These are phyloP conservation scores for Cinara cedri DNA, from an alignment of 2,888 invertebrate species.

Conservation along the genomic window DNA sequence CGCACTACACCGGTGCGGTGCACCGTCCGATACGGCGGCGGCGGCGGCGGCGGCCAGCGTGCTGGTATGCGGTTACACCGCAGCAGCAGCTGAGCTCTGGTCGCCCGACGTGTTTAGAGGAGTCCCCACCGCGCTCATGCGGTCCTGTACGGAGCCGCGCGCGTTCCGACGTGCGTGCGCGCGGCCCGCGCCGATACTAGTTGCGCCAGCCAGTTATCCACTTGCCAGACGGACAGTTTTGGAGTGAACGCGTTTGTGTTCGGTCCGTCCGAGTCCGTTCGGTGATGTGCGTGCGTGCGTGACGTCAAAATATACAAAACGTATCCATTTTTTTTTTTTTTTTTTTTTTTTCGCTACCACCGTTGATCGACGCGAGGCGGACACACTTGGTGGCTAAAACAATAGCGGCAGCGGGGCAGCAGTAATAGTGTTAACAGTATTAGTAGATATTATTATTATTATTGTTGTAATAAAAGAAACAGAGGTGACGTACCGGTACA, in stretches of 20 bases:
- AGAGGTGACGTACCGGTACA: too few species aligned
- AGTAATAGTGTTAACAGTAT: too few species aligned
- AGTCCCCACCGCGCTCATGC: slow-evolving; percentile 21
- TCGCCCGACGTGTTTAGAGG: not conserved
- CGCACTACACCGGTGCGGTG: slow-evolving; percentile 17
- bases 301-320: slow-evolving; percentile 18
- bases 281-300: slow-evolving; percentile 24
- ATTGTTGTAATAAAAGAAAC: too few species aligned
- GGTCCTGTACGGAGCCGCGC: not conserved
- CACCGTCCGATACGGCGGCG: slow-evolving; percentile 16
- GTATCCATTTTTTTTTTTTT: not conserved
- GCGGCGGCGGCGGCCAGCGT: slow-evolving; percentile 4
- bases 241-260: slow-evolving; percentile 46
- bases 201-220: slow-evolving; percentile 10
- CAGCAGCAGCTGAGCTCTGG: slow-evolving; percentile 1
- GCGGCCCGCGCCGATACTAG: slow-evolving; percentile 28
- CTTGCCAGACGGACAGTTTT: slow-evolving; percentile 15
- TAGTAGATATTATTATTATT: not conserved
- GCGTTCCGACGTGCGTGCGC: slow-evolving; percentile 16
- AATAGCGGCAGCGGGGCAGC: not conserved
- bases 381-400: not conserved
- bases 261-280: slow-evolving; percentile 43
- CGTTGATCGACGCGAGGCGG: too few species aligned
- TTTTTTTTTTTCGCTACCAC: too few species aligned
- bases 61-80: slow-evolving; percentile 51